These are phyloP conservation scores for Notothenia coriiceps DNA, from an alignment of 2,113 vertebrate genomes.

Conservation along the genomic window DNA sequence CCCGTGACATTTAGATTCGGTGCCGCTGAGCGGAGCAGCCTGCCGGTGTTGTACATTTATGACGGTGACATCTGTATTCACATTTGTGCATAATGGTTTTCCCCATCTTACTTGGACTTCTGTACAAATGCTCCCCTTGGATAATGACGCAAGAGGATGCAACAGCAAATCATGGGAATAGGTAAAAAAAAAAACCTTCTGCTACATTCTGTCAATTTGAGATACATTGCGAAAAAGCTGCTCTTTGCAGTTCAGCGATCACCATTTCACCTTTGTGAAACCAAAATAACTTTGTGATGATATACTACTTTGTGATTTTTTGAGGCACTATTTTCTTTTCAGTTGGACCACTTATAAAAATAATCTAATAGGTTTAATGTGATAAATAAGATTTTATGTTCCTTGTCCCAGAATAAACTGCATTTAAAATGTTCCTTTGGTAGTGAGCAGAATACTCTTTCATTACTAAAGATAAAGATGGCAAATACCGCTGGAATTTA, in stretches of 20 bases:
- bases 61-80: background rate
- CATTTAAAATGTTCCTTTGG: background rate
- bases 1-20: slow-evolving; percentile 41
- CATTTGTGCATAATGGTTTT: slow-evolving; percentile 20
- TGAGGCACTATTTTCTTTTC: background rate
- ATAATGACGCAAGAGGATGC: slow-evolving; percentile 17
- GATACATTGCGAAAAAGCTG: too few relatives aligned
- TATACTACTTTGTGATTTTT: background rate
- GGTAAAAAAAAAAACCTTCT: background rate
- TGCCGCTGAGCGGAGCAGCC: slow-evolving; percentile 11
- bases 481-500: background rate
- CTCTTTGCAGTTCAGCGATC: background rate
- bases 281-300: background rate
- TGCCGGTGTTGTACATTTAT: slow-evolving; percentile 28
- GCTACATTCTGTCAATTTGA: too few relatives aligned
- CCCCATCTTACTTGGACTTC: background rate
- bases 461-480: background rate
- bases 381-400: background rate
- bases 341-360: background rate
- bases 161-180: background rate
- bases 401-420: background rate
- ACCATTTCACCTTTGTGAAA: background rate
- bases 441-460: background rate
- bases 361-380: background rate
- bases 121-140: background rate